Percentiles rank a stretch among this genome's conserved stretches.
phyloP scores from a whole-genome alignment of 2,113 vertebrate genomes.

The Carollia perspicillata region DNA sequence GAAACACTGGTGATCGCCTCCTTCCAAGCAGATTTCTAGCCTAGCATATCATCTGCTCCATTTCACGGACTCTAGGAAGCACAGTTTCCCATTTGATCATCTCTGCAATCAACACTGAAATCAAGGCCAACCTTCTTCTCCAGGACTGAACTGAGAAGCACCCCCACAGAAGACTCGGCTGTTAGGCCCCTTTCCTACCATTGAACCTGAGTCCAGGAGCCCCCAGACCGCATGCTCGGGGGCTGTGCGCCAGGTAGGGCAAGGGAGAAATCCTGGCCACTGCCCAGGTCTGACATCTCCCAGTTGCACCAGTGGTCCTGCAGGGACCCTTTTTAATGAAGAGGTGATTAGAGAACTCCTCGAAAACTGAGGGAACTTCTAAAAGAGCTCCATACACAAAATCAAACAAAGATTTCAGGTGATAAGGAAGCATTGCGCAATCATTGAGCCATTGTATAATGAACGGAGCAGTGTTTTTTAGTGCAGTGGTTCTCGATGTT shows the following conservation, averaged over 20 bases:
- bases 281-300: neutral
- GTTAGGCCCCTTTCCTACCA: neutral
- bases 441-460: neutral
- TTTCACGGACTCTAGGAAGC: neutral
- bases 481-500: neutral
- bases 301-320: neutral
- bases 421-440: neutral
- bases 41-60: neutral
- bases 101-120: neutral
- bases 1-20: neutral
- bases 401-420: neutral
- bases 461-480: neutral
- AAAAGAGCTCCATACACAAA: neutral
- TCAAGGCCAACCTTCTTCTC: neutral
- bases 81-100: neutral
- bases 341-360: neutral
- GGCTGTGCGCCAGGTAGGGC: neutral
- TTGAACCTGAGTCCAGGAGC: neutral
- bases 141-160: neutral
- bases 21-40: neutral
- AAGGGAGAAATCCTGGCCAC: neutral
- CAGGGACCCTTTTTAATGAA: neutral
- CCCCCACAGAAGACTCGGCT: accelerated
- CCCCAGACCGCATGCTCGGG: accelerated
- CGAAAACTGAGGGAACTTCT: neutral